Percentiles rank a stretch among this genome's conserved stretches.
These are phyloP conservation scores for Agrilus mali DNA, from an alignment of 2,888 invertebrate genomes.

Conservation along the genomic window DNA sequence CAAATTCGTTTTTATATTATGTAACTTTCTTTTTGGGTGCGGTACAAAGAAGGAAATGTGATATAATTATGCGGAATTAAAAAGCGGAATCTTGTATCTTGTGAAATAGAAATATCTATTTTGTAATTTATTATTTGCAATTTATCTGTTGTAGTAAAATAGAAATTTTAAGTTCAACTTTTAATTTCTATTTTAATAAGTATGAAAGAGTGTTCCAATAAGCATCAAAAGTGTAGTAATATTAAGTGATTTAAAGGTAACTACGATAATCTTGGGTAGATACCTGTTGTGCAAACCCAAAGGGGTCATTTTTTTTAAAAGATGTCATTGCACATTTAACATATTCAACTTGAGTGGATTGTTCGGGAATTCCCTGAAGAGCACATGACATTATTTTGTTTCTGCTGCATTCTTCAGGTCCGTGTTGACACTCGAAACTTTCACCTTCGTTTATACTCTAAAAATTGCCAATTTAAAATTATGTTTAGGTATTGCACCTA, in stretches of 20 bases:
- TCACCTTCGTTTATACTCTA: slow-evolving; percentile 24
- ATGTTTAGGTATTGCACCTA: background rate
- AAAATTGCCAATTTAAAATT: slow-evolving; percentile 1
- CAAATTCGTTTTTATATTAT: too few relatives aligned
- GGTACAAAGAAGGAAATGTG: too few relatives aligned
- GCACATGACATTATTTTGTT: slow-evolving; percentile 52
- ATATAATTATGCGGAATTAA: too few relatives aligned
- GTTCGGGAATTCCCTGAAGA: slow-evolving; percentile 30
- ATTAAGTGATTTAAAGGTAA: background rate
- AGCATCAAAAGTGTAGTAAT: too few relatives aligned
- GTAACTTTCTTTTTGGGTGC: too few relatives aligned
- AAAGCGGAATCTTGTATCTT: too few relatives aligned
- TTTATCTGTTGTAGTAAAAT: too few relatives aligned
- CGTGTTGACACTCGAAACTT: slow-evolving; percentile 50
- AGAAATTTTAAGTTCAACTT: too few relatives aligned
- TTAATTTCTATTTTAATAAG: too few relatives aligned
- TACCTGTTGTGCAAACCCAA: slow-evolving; percentile 20
- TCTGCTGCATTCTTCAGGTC: slow-evolving; percentile 46
- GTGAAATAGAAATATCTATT: too few relatives aligned
- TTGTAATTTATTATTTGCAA: too few relatives aligned
- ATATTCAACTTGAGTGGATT: slow-evolving; percentile 27
- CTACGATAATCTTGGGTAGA: slow-evolving; percentile 2
- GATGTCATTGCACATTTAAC: slow-evolving; percentile 28
- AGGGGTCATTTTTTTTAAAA: slow-evolving; percentile 14
- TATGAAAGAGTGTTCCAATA: too few relatives aligned